Conservation (phyloP, 2,888 invertebrate genomes). For the Margaritifera margaritifera region DNA sequence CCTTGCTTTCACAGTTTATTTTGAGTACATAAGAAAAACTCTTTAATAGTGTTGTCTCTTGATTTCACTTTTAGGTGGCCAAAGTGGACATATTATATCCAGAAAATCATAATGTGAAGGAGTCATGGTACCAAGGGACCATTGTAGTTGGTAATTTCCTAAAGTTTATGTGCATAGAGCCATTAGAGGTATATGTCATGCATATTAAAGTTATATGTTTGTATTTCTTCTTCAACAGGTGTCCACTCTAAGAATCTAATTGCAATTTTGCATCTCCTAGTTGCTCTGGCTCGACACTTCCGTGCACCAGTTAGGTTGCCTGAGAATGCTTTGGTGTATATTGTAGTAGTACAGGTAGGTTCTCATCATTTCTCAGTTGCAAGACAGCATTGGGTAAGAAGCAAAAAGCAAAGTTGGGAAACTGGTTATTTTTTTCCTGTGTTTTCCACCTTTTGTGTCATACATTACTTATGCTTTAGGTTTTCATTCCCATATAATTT, state of each 20-base stretch:
- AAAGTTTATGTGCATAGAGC: no score
- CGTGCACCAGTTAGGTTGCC: constrained; percentile 96
- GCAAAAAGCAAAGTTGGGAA: no score
- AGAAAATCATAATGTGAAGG: background rate
- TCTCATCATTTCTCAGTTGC: no score
- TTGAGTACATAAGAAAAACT: background rate
- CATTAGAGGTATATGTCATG: background rate
- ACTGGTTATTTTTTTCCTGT: no score
- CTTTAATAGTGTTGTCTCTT: background rate
- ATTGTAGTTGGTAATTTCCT: no score
- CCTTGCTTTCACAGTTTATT: background rate
- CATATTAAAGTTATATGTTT: background rate
- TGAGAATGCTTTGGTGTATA: constrained; percentile 96
- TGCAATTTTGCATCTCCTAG: constrained; percentile 93
- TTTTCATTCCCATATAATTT: no score
- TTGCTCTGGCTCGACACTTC: constrained; percentile 92
- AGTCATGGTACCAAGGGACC: no score
- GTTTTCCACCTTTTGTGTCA: no score
- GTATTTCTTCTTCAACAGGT: constrained; percentile 46
- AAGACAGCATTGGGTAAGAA: no score
- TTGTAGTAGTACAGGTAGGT: no score
- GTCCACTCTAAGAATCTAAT: constrained; percentile 97
- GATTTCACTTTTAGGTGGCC: background rate
- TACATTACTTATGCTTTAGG: no score
- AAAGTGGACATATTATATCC: background rate